Conservation (phyloP, 2,797 vertebrate genomes). For the Synanceia verrucosa region DNA sequence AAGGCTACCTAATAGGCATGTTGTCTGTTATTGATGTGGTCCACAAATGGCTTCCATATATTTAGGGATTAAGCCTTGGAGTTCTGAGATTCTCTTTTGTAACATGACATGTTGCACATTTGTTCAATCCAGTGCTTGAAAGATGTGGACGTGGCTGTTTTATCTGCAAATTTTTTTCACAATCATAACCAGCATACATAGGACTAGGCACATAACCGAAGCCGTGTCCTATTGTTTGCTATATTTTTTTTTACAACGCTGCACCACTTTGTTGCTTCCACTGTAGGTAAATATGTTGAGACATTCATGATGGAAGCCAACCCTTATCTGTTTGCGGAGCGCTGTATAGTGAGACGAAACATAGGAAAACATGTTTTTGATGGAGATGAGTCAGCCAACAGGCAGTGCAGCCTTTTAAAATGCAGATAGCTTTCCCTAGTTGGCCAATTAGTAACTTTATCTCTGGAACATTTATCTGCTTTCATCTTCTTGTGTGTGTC, state of each 20-base stretch:
- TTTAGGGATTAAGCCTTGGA: not conserved
- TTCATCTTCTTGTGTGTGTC: slow-evolving; percentile 75
- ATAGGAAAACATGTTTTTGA: slow-evolving; percentile 72
- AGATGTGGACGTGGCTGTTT: not conserved
- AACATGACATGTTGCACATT: not conserved
- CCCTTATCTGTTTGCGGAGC: slow-evolving; percentile 54
- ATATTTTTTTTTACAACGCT: slow-evolving; percentile 18
- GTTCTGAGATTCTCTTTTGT: not conserved
- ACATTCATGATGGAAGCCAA: slow-evolving; percentile 49
- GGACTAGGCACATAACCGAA: too few relatives aligned
- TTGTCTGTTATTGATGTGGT: not conserved
- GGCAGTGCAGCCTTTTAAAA: slow-evolving; percentile 71
- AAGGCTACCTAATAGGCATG: not conserved
- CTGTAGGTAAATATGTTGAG: slow-evolving; percentile 55
- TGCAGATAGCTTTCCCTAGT: slow-evolving; percentile 81
- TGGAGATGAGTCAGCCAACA: slow-evolving; percentile 68
- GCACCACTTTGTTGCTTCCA: slow-evolving; percentile 31
- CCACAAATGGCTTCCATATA: not conserved
- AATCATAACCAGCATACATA: not conserved
- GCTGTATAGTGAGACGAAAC: slow-evolving; percentile 55
- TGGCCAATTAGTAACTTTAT: slow-evolving; percentile 83
- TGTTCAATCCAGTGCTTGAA: not conserved
- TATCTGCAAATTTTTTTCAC: not conserved
- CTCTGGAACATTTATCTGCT: slow-evolving; percentile 76
- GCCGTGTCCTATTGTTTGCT: too few relatives aligned